Evolutionary conservation across 1,140 invertebrate species (phyloP), one percentile per base, ranked within the genome.

Genomic region (Pomacea maculata): DNA sequence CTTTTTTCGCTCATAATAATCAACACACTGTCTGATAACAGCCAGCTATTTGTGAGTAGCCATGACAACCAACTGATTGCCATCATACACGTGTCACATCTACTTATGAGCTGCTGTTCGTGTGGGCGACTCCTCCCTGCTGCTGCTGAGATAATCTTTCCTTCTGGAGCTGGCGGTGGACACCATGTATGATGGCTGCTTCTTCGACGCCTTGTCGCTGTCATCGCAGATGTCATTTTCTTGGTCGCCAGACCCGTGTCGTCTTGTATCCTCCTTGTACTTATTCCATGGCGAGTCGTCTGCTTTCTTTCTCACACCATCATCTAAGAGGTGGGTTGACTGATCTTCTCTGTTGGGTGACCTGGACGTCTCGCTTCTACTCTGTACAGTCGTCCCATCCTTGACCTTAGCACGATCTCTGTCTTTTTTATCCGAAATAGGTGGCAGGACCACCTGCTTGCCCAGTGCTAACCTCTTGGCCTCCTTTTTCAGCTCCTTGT

Each of bases 391-490:
- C 10, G 1, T 10, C 3, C 52, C 73, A 3, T 55, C 77, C 70
- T 25, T 57, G 65, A 63, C 3, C 17, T 5, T 34, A 45, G n/a
- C 34, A 5, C n/a, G 34, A 64, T 29, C 63, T 77, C 63, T 25
- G 25, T 77, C 73, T 12, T 19, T 45, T 21, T 19, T 15, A 61
- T 81, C 75, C 4, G 21, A n/a, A 45, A 81, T 81, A 4, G 75
- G 75, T 19, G 80, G 80, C 29, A 81, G 55, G 19, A 65, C 25
- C 25, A 64, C 57, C 25, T 34, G 75, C n/a, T 67, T 82, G 8
- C 81, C 81, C 45, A 82, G 10, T 12, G 81, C 81, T 45, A 82
- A 17, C 12, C 81, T 70, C 45, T 82, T 82, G 21, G 78, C 81
- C 55, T 82, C 81, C n/a, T 29, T 71, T 75, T 64, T 79, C 54